Evolutionary conservation across 2,797 vertebrate genomes (phyloP).

Genomic region (Onychomys arenicola): DNA sequence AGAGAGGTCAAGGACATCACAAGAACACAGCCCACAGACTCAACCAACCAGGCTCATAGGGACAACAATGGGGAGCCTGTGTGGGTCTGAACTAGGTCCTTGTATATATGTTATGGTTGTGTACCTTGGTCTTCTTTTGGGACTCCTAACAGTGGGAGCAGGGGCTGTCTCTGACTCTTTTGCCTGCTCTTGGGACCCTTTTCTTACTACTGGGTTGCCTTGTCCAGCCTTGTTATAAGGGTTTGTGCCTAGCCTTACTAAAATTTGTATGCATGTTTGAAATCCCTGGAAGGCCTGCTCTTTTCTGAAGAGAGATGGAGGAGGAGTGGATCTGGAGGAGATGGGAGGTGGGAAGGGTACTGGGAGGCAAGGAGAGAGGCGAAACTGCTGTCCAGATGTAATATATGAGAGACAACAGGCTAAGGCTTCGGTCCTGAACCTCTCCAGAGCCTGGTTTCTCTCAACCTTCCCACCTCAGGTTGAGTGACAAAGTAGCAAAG

Average conservation of each 20-base stretch:
- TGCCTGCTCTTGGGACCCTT: neutral
- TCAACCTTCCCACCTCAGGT: constrained; percentile 31
- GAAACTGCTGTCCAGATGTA: neutral
- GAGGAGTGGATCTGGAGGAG: neutral
- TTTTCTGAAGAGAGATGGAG: neutral
- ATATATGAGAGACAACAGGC: neutral
- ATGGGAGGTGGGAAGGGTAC: neutral
- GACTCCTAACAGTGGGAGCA: neutral
- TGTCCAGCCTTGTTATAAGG: neutral
- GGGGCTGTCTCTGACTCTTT: neutral
- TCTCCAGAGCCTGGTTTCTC: constrained; percentile 15
- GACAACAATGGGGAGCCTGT: neutral
- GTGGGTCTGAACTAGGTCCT: neutral
- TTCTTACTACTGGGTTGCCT: neutral
- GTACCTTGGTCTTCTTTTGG: neutral
- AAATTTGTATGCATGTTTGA: neutral
- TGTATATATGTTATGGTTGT: neutral
- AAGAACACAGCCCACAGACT: neutral
- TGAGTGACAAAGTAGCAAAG: neutral
- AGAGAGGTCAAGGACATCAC: neutral
- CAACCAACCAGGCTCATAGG: neutral
- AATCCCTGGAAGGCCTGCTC: neutral
- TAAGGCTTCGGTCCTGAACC: constrained; percentile 40
- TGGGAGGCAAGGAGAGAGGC: neutral
- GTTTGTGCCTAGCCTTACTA: neutral